These are phyloP conservation scores for Myotis lucifugus DNA, from an alignment of 2,113 vertebrate genomes.

Conservation along the genomic window DNA sequence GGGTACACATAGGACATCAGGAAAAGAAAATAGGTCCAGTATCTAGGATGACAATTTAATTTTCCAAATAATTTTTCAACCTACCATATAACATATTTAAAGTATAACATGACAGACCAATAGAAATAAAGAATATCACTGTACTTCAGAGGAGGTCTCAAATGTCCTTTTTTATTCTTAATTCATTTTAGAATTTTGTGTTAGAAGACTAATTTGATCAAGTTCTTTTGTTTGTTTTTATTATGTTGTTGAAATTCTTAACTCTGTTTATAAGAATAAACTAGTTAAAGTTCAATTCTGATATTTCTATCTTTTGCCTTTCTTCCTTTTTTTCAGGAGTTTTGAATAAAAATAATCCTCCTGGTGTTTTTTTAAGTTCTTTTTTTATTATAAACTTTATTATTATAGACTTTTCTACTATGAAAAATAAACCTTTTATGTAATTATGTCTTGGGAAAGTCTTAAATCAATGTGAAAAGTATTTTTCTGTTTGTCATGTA, in stretches of 20 bases:
- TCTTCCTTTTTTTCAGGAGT: not conserved
- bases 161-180: constrained; percentile 6
- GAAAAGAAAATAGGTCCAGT: not conserved
- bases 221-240: not conserved
- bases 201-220: constrained; percentile 34
- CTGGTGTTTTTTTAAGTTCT: not conserved
- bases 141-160: not conserved
- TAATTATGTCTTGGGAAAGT: not conserved
- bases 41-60: not conserved
- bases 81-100: constrained; percentile 21
- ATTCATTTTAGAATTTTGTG: not conserved
- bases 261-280: constrained; percentile 10
- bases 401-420: not conserved
- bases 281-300: not conserved
- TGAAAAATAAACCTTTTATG: not conserved
- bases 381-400: not conserved
- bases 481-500: not conserved
- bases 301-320: not conserved
- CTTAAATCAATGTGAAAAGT: not conserved
- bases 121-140: not conserved
- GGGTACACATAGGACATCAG: not conserved
- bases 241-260: constrained; percentile 20
- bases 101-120: not conserved
- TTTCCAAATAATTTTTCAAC: constrained; percentile 52
- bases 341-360: constrained; percentile 44